Conservation (phyloP, 2,797 vertebrate genomes). For the Gambelia wislizenii region DNA sequence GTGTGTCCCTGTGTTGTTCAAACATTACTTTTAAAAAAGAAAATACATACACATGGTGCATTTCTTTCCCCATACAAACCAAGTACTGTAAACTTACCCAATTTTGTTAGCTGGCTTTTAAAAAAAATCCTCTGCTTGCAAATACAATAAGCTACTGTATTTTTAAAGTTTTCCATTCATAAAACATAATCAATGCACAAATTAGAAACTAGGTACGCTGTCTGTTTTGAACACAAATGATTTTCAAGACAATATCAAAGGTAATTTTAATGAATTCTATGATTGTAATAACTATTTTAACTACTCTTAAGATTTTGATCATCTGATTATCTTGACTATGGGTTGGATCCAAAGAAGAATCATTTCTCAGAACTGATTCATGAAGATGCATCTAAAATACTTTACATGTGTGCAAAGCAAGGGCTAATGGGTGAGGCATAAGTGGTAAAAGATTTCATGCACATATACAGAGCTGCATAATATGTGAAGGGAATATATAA, state of each 20-base stretch:
- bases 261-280: conserved; percentile 10
- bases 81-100: conserved; percentile 1
- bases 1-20: not conserved
- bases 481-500: not conserved
- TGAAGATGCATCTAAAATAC: not conserved
- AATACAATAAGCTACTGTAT: not conserved
- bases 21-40: not conserved
- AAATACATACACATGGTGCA: too few relatives aligned
- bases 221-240: conserved; percentile 18
- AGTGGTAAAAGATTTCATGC: not conserved
- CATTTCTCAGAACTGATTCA: not conserved
- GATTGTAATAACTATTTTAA: conserved; percentile 7
- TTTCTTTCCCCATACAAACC: not conserved
- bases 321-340: conserved; percentile 41
- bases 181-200: conserved; percentile 34
- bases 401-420: not conserved
- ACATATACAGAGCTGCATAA: not conserved
- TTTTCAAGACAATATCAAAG: conserved; percentile 40
- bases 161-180: conserved; percentile 13
- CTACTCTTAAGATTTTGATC: conserved; percentile 11
- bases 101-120: not conserved
- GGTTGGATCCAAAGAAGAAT: conserved; percentile 32
- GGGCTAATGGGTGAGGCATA: not conserved
- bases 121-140: not conserved
- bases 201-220: conserved; percentile 30